Evolutionary conservation across 1,140 invertebrate genomes (phyloP).

Genomic region (Dreissena polymorpha): DNA sequence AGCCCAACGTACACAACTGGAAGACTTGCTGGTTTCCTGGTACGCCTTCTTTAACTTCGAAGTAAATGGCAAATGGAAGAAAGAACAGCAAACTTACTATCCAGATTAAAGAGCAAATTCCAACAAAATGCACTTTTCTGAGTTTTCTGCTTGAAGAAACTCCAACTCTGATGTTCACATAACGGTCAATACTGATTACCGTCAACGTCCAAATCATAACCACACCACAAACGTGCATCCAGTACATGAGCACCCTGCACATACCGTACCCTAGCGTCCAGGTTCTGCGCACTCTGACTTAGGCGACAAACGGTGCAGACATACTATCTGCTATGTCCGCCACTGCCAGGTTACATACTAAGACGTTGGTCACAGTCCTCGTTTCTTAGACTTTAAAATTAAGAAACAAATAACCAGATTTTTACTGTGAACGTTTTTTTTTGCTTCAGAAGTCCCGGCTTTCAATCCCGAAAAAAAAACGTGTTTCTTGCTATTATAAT

Average conservation of each 20-base stretch:
- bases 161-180: no score
- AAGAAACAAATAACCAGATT: no score
- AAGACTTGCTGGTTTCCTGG: slow-evolving; percentile 47
- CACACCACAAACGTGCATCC: no score
- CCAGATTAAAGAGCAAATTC: slow-evolving; percentile 66
- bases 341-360: slow-evolving; percentile 70
- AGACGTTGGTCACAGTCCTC: slow-evolving; percentile 67
- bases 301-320: slow-evolving; percentile 66
- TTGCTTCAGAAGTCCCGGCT: no score
- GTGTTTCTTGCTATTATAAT: slow-evolving; percentile 56
- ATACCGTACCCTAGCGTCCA: slow-evolving; percentile 69
- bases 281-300: slow-evolving; percentile 60
- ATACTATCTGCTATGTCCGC: slow-evolving; percentile 68
- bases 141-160: no score
- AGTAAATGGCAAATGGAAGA: slow-evolving; percentile 66
- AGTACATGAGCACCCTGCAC: slow-evolving; percentile 65
- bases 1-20: slow-evolving; percentile 70
- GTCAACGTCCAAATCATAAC: no score
- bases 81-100: slow-evolving; percentile 53
- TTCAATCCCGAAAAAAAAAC: no score
- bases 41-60: slow-evolving; percentile 59
- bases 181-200: no score
- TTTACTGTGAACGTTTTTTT: no score
- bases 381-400: no score
- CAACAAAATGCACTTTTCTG: slow-evolving; percentile 46